These are phyloP conservation scores for Brienomyrus longianalis DNA, from an alignment of 2,113 vertebrate genomes.

Conservation along the genomic window DNA sequence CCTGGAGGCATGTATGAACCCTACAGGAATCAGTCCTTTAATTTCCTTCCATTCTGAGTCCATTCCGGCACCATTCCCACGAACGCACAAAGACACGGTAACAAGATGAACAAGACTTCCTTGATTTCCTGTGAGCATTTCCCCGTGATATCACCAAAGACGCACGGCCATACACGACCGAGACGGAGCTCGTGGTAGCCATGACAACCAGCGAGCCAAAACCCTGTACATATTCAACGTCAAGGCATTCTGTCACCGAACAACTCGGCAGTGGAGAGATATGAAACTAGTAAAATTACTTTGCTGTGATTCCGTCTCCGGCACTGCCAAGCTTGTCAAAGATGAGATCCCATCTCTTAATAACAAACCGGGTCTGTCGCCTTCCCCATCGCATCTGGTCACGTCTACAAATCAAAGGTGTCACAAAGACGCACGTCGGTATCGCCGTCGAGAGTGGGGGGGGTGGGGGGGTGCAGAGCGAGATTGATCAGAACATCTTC, in stretches of 20 bases:
- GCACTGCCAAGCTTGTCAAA: slow-evolving; percentile 64
- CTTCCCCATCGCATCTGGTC: slow-evolving; percentile 61
- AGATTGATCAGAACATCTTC: slow-evolving; percentile 55
- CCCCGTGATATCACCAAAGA: not conserved
- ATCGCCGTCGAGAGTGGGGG: slow-evolving; percentile 33
- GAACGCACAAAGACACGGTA: not conserved
- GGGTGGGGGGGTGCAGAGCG: slow-evolving; percentile 31
- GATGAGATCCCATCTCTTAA: slow-evolving; percentile 69
- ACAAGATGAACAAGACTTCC: not conserved
- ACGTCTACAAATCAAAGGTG: slow-evolving; percentile 62
- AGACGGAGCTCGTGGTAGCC: slow-evolving; percentile 1
- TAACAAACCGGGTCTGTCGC: slow-evolving; percentile 62
- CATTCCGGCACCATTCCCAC: not conserved
- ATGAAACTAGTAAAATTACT: slow-evolving; percentile 71
- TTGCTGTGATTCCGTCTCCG: slow-evolving; percentile 55
- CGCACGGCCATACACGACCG: not conserved
- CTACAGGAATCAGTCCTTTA: not conserved
- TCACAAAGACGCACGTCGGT: slow-evolving; percentile 49
- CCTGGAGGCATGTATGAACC: not conserved
- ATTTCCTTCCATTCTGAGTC: not conserved
- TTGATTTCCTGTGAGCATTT: slow-evolving; percentile 17
- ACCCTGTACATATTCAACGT: slow-evolving; percentile 54
- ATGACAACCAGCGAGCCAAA: slow-evolving; percentile 32
- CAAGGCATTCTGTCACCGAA: slow-evolving; percentile 59
- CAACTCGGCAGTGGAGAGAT: slow-evolving; percentile 59